A percentile compares a stretch with the other conserved stretches of the same genome.
Conservation (phyloP, 2,888 invertebrate species). For the Oxytorus armatus region DNA sequence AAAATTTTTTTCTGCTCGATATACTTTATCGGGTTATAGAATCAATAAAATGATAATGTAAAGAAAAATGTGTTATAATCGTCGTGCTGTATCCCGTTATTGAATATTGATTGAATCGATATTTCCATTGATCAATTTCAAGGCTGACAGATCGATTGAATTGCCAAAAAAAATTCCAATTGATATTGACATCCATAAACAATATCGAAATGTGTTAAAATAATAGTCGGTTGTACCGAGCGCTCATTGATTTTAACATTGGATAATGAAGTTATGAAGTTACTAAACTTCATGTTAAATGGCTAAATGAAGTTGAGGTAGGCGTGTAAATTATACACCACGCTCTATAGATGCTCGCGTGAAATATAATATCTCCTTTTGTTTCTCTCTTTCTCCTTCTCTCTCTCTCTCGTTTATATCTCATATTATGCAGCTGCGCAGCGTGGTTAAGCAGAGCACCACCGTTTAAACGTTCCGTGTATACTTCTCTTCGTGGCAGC, state of each 20-base stretch:
- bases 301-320: conserved; percentile 20
- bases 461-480: conserved; percentile 42
- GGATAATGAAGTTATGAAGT: no score
- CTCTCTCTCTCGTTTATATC: conserved; percentile 24
- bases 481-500: conserved; percentile 3
- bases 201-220: conserved; percentile 38
- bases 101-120: no score
- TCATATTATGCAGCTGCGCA: conserved; percentile 58
- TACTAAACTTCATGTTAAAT: no score
- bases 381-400: background rate
- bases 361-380: conserved; percentile 30
- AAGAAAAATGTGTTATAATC: no score
- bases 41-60: no score
- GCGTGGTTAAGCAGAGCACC: conserved; percentile 30
- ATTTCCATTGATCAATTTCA: background rate
- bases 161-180: background rate
- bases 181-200: conserved; percentile 18
- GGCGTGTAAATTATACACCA: conserved; percentile 51
- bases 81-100: no score
- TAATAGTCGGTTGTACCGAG: conserved; percentile 37
- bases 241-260: conserved; percentile 27
- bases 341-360: conserved; percentile 27
- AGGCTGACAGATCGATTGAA: background rate
- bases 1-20: no score
- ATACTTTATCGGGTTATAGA: no score